Conservation (phyloP, 2,888 invertebrate genomes). For the Lepidocyrtinus sp. region DNA sequence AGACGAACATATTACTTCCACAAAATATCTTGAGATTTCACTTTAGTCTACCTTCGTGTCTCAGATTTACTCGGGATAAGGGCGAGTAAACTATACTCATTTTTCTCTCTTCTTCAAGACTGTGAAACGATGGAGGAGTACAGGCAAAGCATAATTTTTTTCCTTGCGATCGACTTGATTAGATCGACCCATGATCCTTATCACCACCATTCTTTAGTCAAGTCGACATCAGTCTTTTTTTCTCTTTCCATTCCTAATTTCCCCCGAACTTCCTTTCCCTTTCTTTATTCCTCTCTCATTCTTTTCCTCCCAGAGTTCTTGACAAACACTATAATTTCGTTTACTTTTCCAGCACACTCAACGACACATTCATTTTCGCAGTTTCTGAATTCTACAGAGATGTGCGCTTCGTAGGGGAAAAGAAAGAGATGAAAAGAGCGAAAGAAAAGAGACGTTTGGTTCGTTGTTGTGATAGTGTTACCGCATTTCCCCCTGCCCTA, state of each 20-base stretch:
- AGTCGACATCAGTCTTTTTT: background rate
- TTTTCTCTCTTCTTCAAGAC: background rate
- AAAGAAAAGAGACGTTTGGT: background rate
- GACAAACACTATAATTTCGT: constrained; percentile 43
- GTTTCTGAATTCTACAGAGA: background rate
- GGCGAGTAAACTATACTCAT: background rate
- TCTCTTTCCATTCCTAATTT: constrained; percentile 26
- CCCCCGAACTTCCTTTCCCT: constrained; percentile 18
- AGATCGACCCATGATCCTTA: constrained; percentile 29
- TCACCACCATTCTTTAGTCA: constrained; percentile 4
- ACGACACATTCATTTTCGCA: background rate
- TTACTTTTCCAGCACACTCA: constrained; percentile 11
- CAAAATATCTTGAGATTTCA: background rate
- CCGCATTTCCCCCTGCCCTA: background rate
- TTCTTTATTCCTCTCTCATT: constrained; percentile 8
- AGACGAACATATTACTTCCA: background rate
- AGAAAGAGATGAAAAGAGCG: background rate
- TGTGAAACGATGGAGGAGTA: background rate
- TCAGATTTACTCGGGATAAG: background rate
- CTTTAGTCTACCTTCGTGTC: background rate
- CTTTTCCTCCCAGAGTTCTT: background rate
- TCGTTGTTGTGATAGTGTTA: background rate
- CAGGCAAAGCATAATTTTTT: background rate
- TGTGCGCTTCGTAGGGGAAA: background rate
- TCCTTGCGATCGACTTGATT: constrained; percentile 21